Conservation (phyloP, 2,113 vertebrate species). For the Dipodomys ordii region DNA sequence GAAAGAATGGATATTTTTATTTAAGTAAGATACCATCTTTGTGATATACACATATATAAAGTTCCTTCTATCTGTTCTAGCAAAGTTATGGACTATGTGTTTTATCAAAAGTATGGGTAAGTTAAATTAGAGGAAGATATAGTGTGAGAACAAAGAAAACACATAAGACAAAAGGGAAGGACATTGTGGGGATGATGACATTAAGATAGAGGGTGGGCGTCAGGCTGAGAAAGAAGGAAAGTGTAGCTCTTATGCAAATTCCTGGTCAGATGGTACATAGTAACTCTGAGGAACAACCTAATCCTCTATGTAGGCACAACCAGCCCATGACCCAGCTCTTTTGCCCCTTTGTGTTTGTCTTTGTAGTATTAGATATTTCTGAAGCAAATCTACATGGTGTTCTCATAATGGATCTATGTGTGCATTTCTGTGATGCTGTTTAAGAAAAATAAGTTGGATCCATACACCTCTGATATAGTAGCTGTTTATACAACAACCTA, state of each 20-base stretch:
- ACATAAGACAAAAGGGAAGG: neutral
- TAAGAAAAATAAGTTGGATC: neutral
- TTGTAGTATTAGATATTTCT: neutral
- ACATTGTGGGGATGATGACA: neutral
- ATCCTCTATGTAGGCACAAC: neutral
- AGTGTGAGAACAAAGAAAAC: neutral
- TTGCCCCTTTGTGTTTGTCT: neutral
- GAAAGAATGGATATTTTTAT: neutral
- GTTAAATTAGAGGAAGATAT: neutral
- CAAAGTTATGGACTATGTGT: neutral
- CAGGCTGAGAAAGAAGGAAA: no score
- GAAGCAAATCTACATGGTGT: neutral
- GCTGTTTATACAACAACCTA: neutral
- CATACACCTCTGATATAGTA: neutral
- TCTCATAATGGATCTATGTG: neutral
- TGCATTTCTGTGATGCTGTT: neutral
- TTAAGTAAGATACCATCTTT: neutral
- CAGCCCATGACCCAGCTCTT: neutral
- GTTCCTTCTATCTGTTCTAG: neutral
- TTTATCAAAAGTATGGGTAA: neutral
- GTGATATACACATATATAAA: neutral
- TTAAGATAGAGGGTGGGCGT: no score
- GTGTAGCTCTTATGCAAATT: no score
- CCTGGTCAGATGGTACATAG: no score
- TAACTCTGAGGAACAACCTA: neutral